A percentile compares a stretch with the other conserved stretches of the same genome.
Conservation (phyloP, 2,797 vertebrate genomes). For the Premnoplex brunnescens region DNA sequence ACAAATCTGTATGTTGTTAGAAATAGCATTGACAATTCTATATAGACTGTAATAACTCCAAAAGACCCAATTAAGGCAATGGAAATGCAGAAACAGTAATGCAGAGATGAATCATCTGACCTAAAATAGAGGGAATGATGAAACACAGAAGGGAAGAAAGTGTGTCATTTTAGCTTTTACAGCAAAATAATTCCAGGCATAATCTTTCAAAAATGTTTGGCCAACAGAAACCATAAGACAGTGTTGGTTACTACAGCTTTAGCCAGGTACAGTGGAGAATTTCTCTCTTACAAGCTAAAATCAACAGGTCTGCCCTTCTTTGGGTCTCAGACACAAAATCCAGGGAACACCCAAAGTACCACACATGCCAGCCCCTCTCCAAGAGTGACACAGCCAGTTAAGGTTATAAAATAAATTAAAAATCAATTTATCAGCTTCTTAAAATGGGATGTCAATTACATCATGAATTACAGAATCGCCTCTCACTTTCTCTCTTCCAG, state of each 20-base stretch:
- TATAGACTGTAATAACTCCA: neutral
- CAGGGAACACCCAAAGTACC: neutral
- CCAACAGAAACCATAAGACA: neutral
- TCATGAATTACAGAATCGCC: neutral
- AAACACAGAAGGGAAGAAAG: slow-evolving; percentile 39
- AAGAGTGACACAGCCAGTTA: neutral
- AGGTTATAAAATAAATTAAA: neutral
- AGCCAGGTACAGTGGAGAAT: neutral
- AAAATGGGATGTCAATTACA: neutral
- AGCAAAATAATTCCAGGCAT: slow-evolving; percentile 18
- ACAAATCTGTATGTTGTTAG: neutral
- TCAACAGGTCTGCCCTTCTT: neutral
- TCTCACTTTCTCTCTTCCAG: neutral
- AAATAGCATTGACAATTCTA: slow-evolving; percentile 23
- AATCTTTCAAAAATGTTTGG: neutral
- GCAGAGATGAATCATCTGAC: slow-evolving; percentile 64
- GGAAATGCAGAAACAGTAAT: slow-evolving; percentile 49
- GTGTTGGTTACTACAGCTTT: neutral
- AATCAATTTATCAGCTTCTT: neutral
- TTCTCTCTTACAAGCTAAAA: neutral
- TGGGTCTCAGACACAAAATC: neutral
- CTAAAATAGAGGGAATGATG: slow-evolving; percentile 48
- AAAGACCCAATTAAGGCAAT: slow-evolving; percentile 58
- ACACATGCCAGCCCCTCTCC: neutral
- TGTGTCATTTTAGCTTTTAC: slow-evolving; percentile 44